Base-by-base conservation (phyloP, 1,140 invertebrate genomes). In the Magallana gigas region DNA sequence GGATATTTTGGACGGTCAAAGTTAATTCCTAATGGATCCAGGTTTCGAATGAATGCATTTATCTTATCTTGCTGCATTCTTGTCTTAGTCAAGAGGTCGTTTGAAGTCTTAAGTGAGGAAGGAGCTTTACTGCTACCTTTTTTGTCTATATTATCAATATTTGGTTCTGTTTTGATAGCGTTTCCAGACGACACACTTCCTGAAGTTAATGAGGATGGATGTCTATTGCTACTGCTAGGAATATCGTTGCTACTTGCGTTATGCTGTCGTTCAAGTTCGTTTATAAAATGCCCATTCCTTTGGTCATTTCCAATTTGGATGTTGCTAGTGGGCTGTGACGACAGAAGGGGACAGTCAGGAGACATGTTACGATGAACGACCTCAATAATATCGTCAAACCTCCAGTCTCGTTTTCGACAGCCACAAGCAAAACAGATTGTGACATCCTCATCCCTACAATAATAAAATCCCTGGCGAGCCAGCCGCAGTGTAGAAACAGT, bases 1-100 rank as follows among this genome's bases (percentile, higher is more conserved):
- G 88, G 84, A 48, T 91, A 88, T 80, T 89, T 90, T 1, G 91
- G 91, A 82, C 85, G 83, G 29, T 90, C 89, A n/a, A 90, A 89
- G 29, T 85, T 84, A 12, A 91, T 91, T 71, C 88, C 88, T 57
- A 91, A 83, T 59, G 83, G 71, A 29, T 85, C 83, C 80, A 18
- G 48, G 18, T 18, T 64, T 18, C 18, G 16, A 14, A 64, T 64
- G 16, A 36, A 80, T 5, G 18, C 14, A 14, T 80, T 56, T n/a
- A 80, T 80, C 48, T 80, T 29, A 18, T 80, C 18, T 7, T 64
- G 62, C 5, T 64, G 62, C 0, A 64, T 64, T 48, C 36, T 48
- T 48, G 36, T 48, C 36, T 48, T 48, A 48, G 36, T 48, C 5
- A 48, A 48, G 0, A 48, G 36, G 36, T 48, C 36, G 36, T 48